Base-by-base conservation (phyloP, 2,113 vertebrate genomes). In the Solea solea region DNA sequence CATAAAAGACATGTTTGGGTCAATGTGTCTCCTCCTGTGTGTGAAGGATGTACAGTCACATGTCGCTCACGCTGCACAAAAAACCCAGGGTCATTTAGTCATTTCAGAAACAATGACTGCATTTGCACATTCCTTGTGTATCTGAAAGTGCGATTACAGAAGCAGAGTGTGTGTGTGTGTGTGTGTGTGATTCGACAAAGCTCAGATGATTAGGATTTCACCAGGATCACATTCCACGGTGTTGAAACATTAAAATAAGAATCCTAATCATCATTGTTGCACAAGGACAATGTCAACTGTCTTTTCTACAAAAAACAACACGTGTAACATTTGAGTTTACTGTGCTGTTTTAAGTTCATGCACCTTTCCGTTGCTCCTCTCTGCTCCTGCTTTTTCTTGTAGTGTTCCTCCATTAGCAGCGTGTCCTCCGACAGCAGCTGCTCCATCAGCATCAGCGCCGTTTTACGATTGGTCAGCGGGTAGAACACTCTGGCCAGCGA, bases 381-480 rank as follows among this genome's bases (percentile, higher is more conserved):
- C 89, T 89, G 86, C 75, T 87, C 76, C 76, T 89, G 90, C 69
- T 93, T 94, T 77, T 91, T 93, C 83, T 91, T 94, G 70, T 93
- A 94, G 85, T 94, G 92, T 83, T 92, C 93, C 68, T 91, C 93
- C 93, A 95, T 91, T 49, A 92, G 64, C 69, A 94, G 91, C n/a
- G 93, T 59, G 70, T 93, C 92, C 72, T 95, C 91, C 1, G 95
- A 95, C 71, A 99, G 93, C 63, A 99, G 90, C 69, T 95, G 95
- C 82, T 97, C 96, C 94, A 99, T 94, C 76, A 99, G 91, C 83
- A 95, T 95, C 54, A 96, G 74, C 3, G 93, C 93, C 1, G 94
- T 95, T 88, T 95, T 95, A 55, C 95, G 94, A 41, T 88, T 90
- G 66, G 94, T 74, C 40, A 92, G 78, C 9, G 96, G 95, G 64